Evolutionary conservation across 2,888 invertebrate species (phyloP).

Genomic region (Drosophila emarginata): DNA sequence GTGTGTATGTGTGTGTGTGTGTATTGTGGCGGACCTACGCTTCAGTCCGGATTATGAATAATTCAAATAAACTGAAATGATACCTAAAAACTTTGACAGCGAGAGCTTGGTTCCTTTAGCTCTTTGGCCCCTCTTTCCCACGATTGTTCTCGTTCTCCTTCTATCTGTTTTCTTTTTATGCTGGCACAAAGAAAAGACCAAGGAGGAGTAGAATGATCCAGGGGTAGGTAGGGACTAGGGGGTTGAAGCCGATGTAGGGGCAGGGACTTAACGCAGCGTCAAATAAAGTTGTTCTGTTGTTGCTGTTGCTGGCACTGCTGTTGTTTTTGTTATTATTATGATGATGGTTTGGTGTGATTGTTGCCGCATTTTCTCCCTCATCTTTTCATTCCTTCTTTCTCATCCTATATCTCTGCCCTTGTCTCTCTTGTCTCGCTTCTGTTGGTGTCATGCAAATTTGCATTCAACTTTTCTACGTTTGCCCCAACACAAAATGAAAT

Average conservation of each 20-base stretch:
- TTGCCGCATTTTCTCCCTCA: conserved; percentile 40
- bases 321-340: conserved; percentile 56
- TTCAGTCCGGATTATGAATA: conserved; percentile 72
- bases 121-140: not conserved
- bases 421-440: conserved; percentile 28
- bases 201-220: conserved; percentile 2
- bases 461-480: conserved; percentile 73
- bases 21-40: conserved; percentile 54
- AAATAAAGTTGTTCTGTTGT: conserved; percentile 58
- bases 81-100: conserved; percentile 76
- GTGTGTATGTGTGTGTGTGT: not conserved
- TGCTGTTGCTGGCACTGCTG: conserved; percentile 34
- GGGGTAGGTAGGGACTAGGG: not conserved
- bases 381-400: conserved; percentile 8
- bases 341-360: conserved; percentile 67
- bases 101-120: conserved; percentile 23
- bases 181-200: conserved; percentile 24
- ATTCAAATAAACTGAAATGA: conserved; percentile 77
- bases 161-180: conserved; percentile 16
- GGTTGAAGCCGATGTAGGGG: not conserved
- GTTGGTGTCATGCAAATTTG: conserved; percentile 73
- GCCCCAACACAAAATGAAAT: conserved; percentile 73
- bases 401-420: conserved; percentile 12
- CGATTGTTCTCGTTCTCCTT: not conserved
- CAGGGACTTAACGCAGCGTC: conserved; percentile 54